phyloP scores from a whole-genome alignment of 2,888 invertebrate species.

The Rhopalosiphum nymphaeae region DNA sequence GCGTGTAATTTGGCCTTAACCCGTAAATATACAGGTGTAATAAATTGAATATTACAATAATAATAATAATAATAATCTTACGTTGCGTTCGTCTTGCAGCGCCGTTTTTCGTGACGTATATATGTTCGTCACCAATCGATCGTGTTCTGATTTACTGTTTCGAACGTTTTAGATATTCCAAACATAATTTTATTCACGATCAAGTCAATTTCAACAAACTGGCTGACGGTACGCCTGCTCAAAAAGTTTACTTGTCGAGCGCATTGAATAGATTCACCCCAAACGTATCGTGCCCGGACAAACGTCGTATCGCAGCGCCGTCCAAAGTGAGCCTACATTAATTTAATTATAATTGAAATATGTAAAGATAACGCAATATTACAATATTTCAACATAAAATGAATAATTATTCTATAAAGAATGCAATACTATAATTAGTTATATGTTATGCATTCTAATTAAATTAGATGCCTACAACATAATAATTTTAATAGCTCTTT shows the following conservation, averaged over 20 bases:
- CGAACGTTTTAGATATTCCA: constrained; percentile 23
- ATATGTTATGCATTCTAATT: neutral
- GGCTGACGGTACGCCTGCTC: constrained; percentile 22
- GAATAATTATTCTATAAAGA: neutral
- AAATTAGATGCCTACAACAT: neutral
- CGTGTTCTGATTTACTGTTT: neutral
- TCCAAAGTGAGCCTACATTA: constrained; percentile 25
- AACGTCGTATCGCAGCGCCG: constrained; percentile 16
- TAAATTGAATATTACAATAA: too few species aligned
- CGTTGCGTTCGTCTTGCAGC: too few species aligned
- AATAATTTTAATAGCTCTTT: neutral
- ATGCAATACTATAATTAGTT: neutral
- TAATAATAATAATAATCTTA: too few species aligned
- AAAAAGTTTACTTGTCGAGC: constrained; percentile 42
- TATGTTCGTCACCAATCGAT: neutral
- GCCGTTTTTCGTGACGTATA: too few species aligned
- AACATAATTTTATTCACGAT: constrained; percentile 31
- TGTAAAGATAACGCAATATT: too few species aligned
- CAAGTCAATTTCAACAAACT: neutral
- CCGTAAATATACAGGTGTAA: too few species aligned
- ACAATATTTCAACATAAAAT: too few species aligned
- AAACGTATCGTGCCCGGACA: neutral
- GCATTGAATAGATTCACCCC: constrained; percentile 35
- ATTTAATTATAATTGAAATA: neutral
- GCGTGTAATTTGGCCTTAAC: too few species aligned